A percentile compares a stretch with the other conserved stretches of the same genome.
Conservation (phyloP, 2,797 vertebrate genomes). For the Oreochromis grahami region DNA sequence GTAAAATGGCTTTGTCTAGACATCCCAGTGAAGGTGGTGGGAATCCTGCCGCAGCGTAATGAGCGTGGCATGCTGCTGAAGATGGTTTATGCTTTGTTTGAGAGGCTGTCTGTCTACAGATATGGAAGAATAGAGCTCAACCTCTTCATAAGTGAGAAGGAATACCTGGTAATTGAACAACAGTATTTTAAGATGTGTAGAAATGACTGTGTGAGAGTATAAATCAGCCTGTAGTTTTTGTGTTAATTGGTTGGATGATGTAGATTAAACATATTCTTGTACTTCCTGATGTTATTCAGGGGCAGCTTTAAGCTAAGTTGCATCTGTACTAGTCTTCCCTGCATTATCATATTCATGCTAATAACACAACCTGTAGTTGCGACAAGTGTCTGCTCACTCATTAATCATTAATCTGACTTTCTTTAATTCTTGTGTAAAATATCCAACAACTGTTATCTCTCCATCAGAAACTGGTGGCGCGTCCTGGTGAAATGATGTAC, state of each 20-base stretch:
- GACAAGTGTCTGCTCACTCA: not conserved
- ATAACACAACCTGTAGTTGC: not conserved
- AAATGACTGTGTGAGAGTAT: not conserved
- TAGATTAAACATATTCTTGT: not conserved
- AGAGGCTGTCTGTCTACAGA: constrained; percentile 83
- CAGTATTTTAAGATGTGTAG: not conserved
- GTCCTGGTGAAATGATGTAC: constrained; percentile 62
- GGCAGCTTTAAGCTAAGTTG: not conserved
- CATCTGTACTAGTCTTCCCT: not conserved
- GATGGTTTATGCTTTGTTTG: constrained; percentile 81
- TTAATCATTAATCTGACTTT: not conserved
- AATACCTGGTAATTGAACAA: constrained; percentile 80
- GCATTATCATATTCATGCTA: not conserved
- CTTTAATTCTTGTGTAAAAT: not conserved
- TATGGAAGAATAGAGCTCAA: constrained; percentile 90
- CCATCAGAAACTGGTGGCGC: constrained; percentile 78
- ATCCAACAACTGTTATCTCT: constrained; percentile 20
- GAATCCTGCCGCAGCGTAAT: constrained; percentile 75
- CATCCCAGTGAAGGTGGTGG: constrained; percentile 85
- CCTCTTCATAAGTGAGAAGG: constrained; percentile 86
- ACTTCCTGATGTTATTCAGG: not conserved
- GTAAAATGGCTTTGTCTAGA: constrained; percentile 65
- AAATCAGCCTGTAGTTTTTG: not conserved
- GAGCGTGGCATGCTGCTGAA: constrained; percentile 83
- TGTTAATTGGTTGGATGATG: not conserved